Conservation (phyloP, 2,113 vertebrate genomes). For the Galeopterus variegatus region DNA sequence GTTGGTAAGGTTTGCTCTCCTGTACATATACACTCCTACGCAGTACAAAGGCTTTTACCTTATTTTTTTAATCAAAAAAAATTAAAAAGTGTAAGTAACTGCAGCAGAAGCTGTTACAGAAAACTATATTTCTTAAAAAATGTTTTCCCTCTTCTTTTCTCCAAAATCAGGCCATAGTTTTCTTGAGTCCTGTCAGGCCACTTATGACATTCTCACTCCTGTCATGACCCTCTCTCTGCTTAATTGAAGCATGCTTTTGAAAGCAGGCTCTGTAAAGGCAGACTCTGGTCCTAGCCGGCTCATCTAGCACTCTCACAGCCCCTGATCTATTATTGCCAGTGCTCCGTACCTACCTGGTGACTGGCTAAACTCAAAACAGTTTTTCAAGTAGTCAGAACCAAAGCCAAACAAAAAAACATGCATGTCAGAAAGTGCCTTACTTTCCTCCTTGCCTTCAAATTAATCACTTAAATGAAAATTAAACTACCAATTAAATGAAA, state of each 20-base stretch:
- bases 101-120: neutral
- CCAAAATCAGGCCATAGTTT: neutral
- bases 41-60: neutral
- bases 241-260: neutral
- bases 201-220: neutral
- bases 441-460: neutral
- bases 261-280: neutral
- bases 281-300: too few relatives aligned
- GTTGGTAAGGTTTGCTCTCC: neutral
- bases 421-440: neutral
- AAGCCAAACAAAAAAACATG: neutral
- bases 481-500: neutral
- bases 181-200: neutral
- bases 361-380: neutral
- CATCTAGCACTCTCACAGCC: neutral
- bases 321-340: rapidly evolving
- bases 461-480: conserved; percentile 26
- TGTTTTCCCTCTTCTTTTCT: neutral
- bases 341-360: neutral
- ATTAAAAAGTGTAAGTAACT: neutral
- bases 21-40: neutral
- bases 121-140: neutral
- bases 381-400: conserved; percentile 10
- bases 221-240: neutral
- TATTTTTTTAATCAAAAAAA: neutral